Conservation (phyloP, 2,797 vertebrate species). For the Ptychobarbus kaznakovi region DNA sequence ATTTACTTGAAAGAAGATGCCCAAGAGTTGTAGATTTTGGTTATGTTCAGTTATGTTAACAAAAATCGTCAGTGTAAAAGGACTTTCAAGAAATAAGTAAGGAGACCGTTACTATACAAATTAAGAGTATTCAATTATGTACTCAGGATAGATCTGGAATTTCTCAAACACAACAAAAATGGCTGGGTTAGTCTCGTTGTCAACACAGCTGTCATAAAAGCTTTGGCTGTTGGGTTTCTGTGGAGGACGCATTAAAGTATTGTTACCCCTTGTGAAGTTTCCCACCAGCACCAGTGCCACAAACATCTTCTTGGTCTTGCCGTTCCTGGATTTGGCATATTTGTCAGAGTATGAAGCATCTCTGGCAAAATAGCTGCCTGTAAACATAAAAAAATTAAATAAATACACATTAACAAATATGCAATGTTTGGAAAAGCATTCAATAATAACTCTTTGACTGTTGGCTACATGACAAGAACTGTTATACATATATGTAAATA, state of each 20-base stretch:
- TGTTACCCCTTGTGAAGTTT: conserved; percentile 77
- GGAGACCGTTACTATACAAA: not conserved
- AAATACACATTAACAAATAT: not conserved
- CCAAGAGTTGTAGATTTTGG: not conserved
- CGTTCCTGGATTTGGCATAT: conserved; percentile 66
- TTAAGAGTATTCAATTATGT: conserved; percentile 83
- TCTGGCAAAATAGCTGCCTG: conserved; percentile 94
- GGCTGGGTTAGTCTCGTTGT: conserved; percentile 76
- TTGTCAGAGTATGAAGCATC: conserved; percentile 87
- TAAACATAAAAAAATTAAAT: not conserved
- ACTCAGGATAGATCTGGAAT: conserved; percentile 92
- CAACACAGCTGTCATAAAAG: conserved; percentile 90
- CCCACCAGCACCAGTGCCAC: conserved; percentile 89
- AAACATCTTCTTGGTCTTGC: conserved; percentile 80
- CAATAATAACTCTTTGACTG: not conserved
- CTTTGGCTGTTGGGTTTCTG: conserved; percentile 44
- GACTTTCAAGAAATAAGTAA: not conserved
- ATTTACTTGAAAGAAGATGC: not conserved
- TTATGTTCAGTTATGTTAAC: conserved; percentile 1
- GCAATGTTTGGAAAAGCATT: not conserved
- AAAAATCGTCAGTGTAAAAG: not conserved
- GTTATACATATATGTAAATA: conserved; percentile 50
- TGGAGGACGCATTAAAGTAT: conserved; percentile 73
- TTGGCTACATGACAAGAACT: not conserved
- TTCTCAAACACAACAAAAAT: conserved; percentile 94